Conservation (phyloP, 2,888 invertebrate species). For the Agonopterix subpropinquella region DNA sequence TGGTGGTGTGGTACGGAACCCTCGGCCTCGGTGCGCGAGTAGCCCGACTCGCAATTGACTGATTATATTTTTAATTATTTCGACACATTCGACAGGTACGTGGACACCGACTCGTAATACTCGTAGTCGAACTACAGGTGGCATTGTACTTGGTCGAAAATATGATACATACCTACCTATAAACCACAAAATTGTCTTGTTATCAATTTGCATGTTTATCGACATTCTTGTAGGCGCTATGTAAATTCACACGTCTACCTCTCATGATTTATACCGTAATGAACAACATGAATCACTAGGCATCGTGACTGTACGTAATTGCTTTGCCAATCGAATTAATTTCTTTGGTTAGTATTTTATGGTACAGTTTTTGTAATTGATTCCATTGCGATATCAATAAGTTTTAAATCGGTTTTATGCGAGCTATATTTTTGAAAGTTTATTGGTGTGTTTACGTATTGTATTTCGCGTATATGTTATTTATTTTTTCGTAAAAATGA, state of each 20-base stretch:
- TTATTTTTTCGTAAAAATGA: no score
- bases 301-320: slow-evolving; percentile 71
- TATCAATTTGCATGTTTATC: slow-evolving; percentile 43
- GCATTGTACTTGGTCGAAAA: no score
- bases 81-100: no score
- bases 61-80: no score
- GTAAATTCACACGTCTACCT: slow-evolving; percentile 51
- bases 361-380: slow-evolving; percentile 67
- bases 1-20: no score
- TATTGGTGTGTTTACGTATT: slow-evolving; percentile 11
- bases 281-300: slow-evolving; percentile 58
- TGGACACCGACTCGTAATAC: no score
- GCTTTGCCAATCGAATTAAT: slow-evolving; percentile 71
- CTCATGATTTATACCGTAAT: slow-evolving; percentile 55
- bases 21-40: no score
- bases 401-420: slow-evolving; percentile 32
- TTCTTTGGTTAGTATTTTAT: slow-evolving; percentile 61
- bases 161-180: no score
- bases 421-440: slow-evolving; percentile 20
- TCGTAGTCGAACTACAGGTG: no score
- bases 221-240: slow-evolving; percentile 43
- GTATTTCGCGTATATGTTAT: slow-evolving; percentile 1
- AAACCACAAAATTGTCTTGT: slow-evolving; percentile 14
- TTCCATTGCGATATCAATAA: slow-evolving; percentile 49
- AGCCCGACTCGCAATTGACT: no score